These are phyloP conservation scores for Shargacucullia verbasci DNA, from an alignment of 2,888 invertebrate species.

Conservation along the genomic window DNA sequence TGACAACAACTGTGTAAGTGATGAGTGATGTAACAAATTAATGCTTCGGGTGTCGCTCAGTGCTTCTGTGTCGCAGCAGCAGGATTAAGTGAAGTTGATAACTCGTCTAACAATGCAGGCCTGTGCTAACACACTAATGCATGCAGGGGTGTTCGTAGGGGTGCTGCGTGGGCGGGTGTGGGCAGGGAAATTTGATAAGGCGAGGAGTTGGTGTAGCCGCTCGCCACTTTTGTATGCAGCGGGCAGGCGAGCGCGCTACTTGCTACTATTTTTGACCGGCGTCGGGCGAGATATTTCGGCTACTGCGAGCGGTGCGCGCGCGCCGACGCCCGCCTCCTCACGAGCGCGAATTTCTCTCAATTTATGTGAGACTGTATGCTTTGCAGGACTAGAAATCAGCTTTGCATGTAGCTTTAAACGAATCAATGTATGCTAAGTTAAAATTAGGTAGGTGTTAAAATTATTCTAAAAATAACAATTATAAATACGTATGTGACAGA, in stretches of 20 bases:
- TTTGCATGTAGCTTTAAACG: conserved; percentile 58
- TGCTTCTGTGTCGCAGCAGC: conserved; percentile 72
- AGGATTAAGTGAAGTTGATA: conserved; percentile 71
- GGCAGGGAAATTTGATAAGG: conserved; percentile 88
- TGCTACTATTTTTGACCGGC: conserved; percentile 83
- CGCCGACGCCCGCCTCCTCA: conserved; percentile 43
- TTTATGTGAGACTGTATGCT: conserved; percentile 44
- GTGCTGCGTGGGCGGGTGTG: conserved; percentile 78
- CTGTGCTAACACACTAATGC: conserved; percentile 87
- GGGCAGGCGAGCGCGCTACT: conserved; percentile 64
- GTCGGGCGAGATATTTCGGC: conserved; percentile 75
- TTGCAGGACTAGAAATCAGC: conserved; percentile 40
- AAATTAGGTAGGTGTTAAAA: conserved; percentile 37
- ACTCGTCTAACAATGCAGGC: conserved; percentile 66
- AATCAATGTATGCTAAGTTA: conserved; percentile 32
- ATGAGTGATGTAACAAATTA: conserved; percentile 75
- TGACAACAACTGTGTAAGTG: conserved; percentile 79
- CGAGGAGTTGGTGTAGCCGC: conserved; percentile 69
- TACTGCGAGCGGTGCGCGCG: conserved; percentile 58
- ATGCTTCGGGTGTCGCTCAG: conserved; percentile 73
- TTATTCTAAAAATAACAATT: conserved; percentile 53
- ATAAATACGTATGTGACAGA: conserved; percentile 34
- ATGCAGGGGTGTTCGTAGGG: conserved; percentile 65
- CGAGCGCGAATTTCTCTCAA: conserved; percentile 31
- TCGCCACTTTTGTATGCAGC: conserved; percentile 87